Percentiles rank a stretch among this genome's conserved stretches.
Conservation (phyloP, 2,888 invertebrate genomes). For the Sthenelais limicola region DNA sequence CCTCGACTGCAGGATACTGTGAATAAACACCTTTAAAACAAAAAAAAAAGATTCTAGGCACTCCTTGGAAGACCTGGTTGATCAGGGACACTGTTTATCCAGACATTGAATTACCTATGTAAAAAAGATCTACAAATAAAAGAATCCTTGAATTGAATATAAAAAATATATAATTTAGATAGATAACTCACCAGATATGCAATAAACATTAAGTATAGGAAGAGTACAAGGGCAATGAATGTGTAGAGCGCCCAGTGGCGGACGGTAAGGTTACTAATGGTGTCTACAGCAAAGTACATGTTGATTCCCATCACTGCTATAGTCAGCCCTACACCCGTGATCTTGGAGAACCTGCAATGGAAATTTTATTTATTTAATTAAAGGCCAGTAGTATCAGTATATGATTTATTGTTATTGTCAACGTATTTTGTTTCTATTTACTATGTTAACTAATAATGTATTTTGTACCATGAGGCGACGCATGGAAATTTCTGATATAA, state of each 20-base stretch:
- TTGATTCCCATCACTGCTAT: slow-evolving; percentile 84
- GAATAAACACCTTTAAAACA: too few species aligned
- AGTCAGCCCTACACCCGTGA: slow-evolving; percentile 80
- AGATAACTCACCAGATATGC: slow-evolving; percentile 79
- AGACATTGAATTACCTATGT: background rate
- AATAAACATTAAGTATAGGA: slow-evolving; percentile 82
- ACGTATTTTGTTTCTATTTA: too few species aligned
- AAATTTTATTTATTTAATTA: too few species aligned
- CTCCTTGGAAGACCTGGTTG: too few species aligned
- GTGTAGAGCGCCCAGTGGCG: slow-evolving; percentile 73
- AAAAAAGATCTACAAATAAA: background rate
- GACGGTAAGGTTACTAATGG: slow-evolving; percentile 72
- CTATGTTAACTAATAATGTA: too few species aligned
- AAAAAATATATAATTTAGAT: background rate
- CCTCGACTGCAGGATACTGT: too few species aligned
- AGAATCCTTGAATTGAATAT: background rate
- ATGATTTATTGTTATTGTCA: too few species aligned
- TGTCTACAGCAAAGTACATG: slow-evolving; percentile 82
- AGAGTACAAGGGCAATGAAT: slow-evolving; percentile 76
- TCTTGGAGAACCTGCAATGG: slow-evolving; percentile 78
- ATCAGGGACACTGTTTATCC: too few species aligned
- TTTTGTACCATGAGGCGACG: too few species aligned
- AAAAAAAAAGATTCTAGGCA: too few species aligned
- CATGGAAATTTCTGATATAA: too few species aligned
- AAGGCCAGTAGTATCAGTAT: too few species aligned